Percentiles rank a stretch among this genome's conserved stretches.
Conservation (phyloP, 2,797 vertebrate species). For the Tadarida brasiliensis region DNA sequence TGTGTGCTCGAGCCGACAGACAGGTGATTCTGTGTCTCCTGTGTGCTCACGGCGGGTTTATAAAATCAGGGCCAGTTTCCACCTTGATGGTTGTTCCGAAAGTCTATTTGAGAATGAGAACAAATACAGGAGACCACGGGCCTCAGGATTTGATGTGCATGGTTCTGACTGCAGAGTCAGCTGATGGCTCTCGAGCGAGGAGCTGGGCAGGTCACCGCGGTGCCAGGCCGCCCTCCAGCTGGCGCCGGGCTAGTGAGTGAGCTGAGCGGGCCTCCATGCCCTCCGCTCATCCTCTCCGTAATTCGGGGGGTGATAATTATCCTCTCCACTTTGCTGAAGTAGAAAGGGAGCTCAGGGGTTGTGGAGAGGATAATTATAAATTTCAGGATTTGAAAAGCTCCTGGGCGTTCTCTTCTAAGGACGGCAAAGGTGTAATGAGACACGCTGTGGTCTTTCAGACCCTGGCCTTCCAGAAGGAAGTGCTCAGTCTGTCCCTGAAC, state of each 20-base stretch:
- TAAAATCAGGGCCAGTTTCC: not conserved
- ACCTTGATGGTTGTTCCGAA: not conserved
- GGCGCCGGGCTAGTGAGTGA: not conserved
- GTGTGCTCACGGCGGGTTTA: not conserved
- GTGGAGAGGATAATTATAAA: not conserved
- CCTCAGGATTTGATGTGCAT: not conserved
- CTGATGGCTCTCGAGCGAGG: not conserved
- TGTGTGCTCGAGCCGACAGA: not conserved
- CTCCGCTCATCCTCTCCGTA: not conserved
- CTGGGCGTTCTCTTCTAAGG: not conserved
- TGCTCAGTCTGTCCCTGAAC: not conserved
- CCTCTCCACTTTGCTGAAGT: not conserved
- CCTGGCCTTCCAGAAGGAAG: not conserved
- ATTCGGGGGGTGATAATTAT: not conserved
- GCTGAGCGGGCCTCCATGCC: not conserved
- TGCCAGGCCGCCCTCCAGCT: rapidly evolving
- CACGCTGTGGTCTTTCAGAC: not conserved
- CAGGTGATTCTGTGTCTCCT: not conserved
- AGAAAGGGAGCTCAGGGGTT: not conserved
- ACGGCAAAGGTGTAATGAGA: not conserved
- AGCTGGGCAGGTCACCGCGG: rapidly evolving
- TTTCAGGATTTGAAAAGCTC: not conserved
- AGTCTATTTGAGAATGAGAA: not conserved
- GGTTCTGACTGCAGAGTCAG: not conserved
- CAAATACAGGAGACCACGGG: not conserved